A percentile compares a stretch with the other conserved stretches of the same genome.
Conservation (phyloP, 2,888 invertebrate genomes). For the Synanthedon andrenaeformis region DNA sequence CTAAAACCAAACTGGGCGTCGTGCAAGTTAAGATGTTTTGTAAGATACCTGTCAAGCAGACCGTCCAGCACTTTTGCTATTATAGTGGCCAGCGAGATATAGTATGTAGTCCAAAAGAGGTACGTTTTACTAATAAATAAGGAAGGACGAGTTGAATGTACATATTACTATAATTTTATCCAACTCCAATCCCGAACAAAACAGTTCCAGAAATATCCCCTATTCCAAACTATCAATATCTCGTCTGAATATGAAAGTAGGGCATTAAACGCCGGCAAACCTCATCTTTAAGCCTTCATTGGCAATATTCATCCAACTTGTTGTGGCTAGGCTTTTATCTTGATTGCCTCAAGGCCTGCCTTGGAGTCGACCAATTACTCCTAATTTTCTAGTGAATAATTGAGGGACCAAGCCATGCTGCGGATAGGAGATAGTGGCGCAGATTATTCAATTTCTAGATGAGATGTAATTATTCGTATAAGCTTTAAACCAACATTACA, state of each 20-base stretch:
- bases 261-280: slow-evolving; percentile 3
- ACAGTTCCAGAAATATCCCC: neutral
- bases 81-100: no score
- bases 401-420: slow-evolving; percentile 12
- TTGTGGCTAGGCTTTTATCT: slow-evolving; percentile 33
- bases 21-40: no score
- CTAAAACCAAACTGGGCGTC: no score
- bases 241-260: neutral
- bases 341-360: slow-evolving; percentile 29
- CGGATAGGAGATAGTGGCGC: neutral
- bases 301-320: slow-evolving; percentile 5
- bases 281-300: slow-evolving; percentile 6
- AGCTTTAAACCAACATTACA: no score
- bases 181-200: no score
- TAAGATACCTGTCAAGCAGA: no score
- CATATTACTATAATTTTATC: no score
- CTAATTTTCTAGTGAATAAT: slow-evolving; percentile 43
- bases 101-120: no score
- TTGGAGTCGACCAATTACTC: slow-evolving; percentile 30
- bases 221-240: neutral
- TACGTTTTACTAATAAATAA: no score
- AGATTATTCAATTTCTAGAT: neutral
- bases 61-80: no score
- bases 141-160: no score
- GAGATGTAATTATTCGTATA: neutral